phyloP scores from a whole-genome alignment of 2,888 invertebrate species.

The Lottia scabra region DNA sequence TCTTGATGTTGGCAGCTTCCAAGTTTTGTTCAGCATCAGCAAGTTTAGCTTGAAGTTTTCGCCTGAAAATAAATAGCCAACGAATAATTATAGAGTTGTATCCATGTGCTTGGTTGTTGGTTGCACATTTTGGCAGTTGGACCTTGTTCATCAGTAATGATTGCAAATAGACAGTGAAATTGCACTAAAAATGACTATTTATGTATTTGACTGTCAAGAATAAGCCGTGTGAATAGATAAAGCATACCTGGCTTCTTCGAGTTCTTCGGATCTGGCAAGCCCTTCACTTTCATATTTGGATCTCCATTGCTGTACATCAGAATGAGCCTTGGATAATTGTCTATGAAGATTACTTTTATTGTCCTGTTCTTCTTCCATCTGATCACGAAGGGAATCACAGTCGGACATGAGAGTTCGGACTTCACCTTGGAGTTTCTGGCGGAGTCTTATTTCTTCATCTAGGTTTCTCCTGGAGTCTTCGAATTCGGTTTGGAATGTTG shows the following conservation, averaged over 20 bases:
- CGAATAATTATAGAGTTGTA: no score
- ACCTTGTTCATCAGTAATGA: no score
- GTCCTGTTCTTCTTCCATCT: slow-evolving; percentile 98
- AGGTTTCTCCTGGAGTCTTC: slow-evolving; percentile 97
- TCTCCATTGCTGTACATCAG: slow-evolving; percentile 96
- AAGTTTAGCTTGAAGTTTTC: slow-evolving; percentile 85
- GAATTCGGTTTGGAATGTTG: slow-evolving; percentile 93
- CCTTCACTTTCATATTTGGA: slow-evolving; percentile 94
- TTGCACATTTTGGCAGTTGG: no score
- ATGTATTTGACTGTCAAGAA: no score
- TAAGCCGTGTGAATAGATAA: no score
- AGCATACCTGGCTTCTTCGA: slow-evolving; percentile 66
- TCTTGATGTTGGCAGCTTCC: slow-evolving; percentile 73
- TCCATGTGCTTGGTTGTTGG: no score
- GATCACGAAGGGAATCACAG: slow-evolving; percentile 97
- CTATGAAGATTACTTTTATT: slow-evolving; percentile 98
- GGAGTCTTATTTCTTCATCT: slow-evolving; percentile 84
- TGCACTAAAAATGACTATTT: no score
- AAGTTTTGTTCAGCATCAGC: slow-evolving; percentile 97
- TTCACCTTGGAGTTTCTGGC: slow-evolving; percentile 74
- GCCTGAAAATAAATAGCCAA: slow-evolving; percentile 70
- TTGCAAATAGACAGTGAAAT: no score
- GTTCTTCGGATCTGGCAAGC: slow-evolving; percentile 72
- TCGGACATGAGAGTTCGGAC: slow-evolving; percentile 99
- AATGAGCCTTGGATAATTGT: slow-evolving; percentile 97